These are phyloP conservation scores for Gibbula magus DNA, from an alignment of 2,888 invertebrate genomes.

Conservation along the genomic window DNA sequence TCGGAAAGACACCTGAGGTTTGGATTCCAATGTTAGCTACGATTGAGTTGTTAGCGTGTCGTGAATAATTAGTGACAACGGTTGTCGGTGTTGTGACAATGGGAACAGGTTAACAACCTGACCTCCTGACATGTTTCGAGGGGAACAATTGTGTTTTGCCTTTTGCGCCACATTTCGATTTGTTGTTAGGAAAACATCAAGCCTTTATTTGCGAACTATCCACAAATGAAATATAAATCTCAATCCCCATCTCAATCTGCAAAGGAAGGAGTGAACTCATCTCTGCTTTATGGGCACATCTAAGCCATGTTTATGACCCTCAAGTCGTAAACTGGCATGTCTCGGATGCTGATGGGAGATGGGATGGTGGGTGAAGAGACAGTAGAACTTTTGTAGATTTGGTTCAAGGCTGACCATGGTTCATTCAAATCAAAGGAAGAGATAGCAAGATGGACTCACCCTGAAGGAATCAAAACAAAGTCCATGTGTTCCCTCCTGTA, in stretches of 20 bases:
- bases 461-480: constrained; percentile 1
- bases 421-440: too few species aligned
- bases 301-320: background rate
- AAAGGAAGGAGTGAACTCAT: background rate
- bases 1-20: background rate
- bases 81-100: too few species aligned
- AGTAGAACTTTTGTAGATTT: too few species aligned
- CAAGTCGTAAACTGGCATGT: background rate
- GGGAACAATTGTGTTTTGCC: too few species aligned
- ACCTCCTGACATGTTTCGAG: too few species aligned
- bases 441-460: background rate
- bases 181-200: too few species aligned
- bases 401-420: too few species aligned
- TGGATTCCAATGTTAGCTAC: too few species aligned
- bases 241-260: background rate
- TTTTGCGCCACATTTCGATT: too few species aligned
- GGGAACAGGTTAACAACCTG: too few species aligned
- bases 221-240: background rate
- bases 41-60: too few species aligned
- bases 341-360: background rate
- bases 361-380: background rate
- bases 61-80: too few species aligned
- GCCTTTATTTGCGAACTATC: background rate
- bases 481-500: background rate
- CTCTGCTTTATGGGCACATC: background rate